Evolutionary conservation across 2,113 vertebrate species (phyloP), one percentile per base, ranked within the genome.

Genomic region (Chionodraco myersi): DNA sequence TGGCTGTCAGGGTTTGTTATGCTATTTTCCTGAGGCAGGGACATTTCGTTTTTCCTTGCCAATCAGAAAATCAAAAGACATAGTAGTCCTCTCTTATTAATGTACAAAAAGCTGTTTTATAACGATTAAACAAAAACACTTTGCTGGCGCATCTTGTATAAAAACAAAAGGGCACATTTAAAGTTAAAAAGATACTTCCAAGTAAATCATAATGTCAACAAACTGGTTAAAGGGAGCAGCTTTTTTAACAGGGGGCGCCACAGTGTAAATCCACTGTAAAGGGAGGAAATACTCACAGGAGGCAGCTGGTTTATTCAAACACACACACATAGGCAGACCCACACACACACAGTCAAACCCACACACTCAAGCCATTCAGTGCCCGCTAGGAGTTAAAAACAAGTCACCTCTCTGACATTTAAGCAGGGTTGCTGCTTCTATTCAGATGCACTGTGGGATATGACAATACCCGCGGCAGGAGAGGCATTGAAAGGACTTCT

Each of bases 351-450:
- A 11, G 48, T 21, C 18, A 47, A 60, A 16, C 67, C 10, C 58
- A 67, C 49, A 36, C 63, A 58, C 56, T 58, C 66, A 36, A 65
- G 41, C 48, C 68, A 41, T 62, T 82, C 63, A 2, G 70, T 72
- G 82, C 79, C 86, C 85, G 79, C 79, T 69, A 86, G 78, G 83
- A 91, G 91, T 91, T 92, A 88, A 93, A 91, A 93, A 91, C 91
- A 92, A 93, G 88, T 91, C 90, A 91, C 93, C 90, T 92, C 89
- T 87, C 74, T 92, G 92, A 92, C 92, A 92, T 92, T 92, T 90
- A 88, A 10, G 66, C 87, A 78, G 83, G 82, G 83, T 83, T 93
- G 90, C 92, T 89, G 87, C 90, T 86, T 92, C 89, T 87, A 91
- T 92, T 92, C 90, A 92, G 86, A 89, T 82, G 89, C 88, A 80